Evolutionary conservation across 2,888 invertebrate species (phyloP), one percentile per base, ranked within the genome.

Genomic region (Erebia epiphron): DNA sequence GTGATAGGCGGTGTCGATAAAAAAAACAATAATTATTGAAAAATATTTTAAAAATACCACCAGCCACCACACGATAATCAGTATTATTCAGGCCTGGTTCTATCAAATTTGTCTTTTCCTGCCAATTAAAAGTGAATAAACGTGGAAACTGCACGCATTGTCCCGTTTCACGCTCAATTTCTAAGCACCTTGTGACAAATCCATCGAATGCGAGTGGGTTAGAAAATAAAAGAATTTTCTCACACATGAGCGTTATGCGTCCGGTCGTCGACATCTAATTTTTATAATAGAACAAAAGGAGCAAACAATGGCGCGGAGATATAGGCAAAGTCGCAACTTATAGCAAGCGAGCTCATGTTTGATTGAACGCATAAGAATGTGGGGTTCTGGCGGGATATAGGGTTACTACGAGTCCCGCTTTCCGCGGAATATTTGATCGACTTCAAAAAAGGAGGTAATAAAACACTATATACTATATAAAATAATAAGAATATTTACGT

Each of bases 311-410:
- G 79, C 77, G 78, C 79, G 79, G 80, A 83, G 86, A 84, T 83
- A 84, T 81, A 80, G 77, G 75, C 79, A 78, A 79, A 80, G 81
- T 82, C 79, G 79, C 85, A 82, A 80, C 77, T 78, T 75, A 81
- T 79, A 78, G 79, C 76, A 78, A 77, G 83, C 82, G 80, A 84
- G 87, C 84, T 89, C 86, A 86, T 85, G 83, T 90, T 89, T 91
- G 92, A 92, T 92, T 90, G 91, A 90, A 92, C 87, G 90, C 90
- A 87, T 90, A 91, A 92, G 91, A 92, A 91, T 91, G 91, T 88
- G 85, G 86, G 83, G 87, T 85, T 83, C 82, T 80, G 84, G 82
- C 83, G 84, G 79, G 78, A 35, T 35, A 70, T 56, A 65, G 65
- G 54, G 65, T 56, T 54, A 56, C 65, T 54, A 18, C 35, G 41